Evolutionary conservation across 1,140 invertebrate species (phyloP), one percentile per base, ranked within the genome.

Genomic region (Batillaria attramentaria): DNA sequence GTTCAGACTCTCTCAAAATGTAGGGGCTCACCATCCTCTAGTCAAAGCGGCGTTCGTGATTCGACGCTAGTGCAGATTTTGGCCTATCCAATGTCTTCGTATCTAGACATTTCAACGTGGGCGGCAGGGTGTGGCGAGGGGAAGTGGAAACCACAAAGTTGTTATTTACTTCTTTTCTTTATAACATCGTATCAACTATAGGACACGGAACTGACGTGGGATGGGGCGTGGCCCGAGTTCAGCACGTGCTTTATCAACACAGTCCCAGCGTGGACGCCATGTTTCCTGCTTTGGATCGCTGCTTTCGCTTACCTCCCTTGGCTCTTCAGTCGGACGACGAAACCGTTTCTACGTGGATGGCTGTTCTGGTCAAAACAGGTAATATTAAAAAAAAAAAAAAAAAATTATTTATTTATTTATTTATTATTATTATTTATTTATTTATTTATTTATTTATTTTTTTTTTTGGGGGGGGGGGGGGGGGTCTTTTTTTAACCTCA

Each of bases 321-420:
- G 46, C 28, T 73, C 0, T 18, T 54, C 31, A 3, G 50, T 33
- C 46, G n/a, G 35, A 46, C 2, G 33, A 39, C 16, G 46, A 10
- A 5, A 31, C 28, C 24, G 46, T 16, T n/a, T 31, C 24, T 18
- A 0, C 3, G 35, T 24, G 35, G 39, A 8, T 73, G 72, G 72
- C 46, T 73, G 46, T 73, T 57, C 72, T 73, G 72, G 72, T 31
- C 50, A 13, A 73, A 73, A n/a, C 72, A 73, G 50, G 72, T 73
- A 20, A 73, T 13, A 50, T 42, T 50, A 6, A 31, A 33, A 2
- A 31, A 5, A 10, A 43, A 18, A n/a, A 13, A 18, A 8, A 28
- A 16, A 72, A 37, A 8, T n/a, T 42, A 24, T 8, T 16, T 42
- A 42, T 28, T 43, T 5, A 24, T 10, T 33, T 1, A 42, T 31